These are phyloP conservation scores for Listronotus oregonensis DNA, from an alignment of 1,140 invertebrate species.

Conservation along the genomic window DNA sequence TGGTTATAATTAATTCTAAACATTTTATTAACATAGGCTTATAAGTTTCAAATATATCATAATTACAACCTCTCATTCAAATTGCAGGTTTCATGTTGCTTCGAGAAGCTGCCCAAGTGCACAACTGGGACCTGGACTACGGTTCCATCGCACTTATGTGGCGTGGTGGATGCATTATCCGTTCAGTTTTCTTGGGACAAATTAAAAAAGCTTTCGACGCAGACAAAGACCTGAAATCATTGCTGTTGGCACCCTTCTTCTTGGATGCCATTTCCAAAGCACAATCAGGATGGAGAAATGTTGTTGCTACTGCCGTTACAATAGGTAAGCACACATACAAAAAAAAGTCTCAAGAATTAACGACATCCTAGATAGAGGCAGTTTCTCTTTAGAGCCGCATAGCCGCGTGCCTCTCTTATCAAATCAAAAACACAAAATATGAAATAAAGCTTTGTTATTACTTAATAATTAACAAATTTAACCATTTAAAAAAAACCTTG, in stretches of 20 bases:
- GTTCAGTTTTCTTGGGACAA: conserved; percentile 94
- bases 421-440: too few species aligned
- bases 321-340: conserved; percentile 36
- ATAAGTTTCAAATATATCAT: too few species aligned
- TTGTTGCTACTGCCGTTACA: conserved; percentile 65
- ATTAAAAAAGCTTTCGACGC: conserved; percentile 96
- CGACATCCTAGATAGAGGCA: too few species aligned
- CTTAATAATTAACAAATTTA: too few species aligned
- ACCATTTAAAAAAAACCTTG: too few species aligned
- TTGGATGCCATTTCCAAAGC: conserved; percentile 78
- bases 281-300: conserved; percentile 75
- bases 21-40: too few species aligned
- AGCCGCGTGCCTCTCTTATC: too few species aligned
- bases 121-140: conserved; percentile 96
- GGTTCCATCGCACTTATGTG: conserved; percentile 99
- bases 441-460: too few species aligned
- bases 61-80: too few species aligned
- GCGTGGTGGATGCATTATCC: conserved; percentile 98
- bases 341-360: too few species aligned
- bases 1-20: too few species aligned
- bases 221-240: conserved; percentile 85
- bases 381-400: too few species aligned
- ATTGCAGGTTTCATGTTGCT: conserved; percentile 95
- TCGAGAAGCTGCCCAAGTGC: conserved; percentile 87
- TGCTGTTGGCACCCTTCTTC: conserved; percentile 97